Base-by-base conservation (phyloP, 2,888 invertebrate species). In the Penaeus monodon region DNA sequence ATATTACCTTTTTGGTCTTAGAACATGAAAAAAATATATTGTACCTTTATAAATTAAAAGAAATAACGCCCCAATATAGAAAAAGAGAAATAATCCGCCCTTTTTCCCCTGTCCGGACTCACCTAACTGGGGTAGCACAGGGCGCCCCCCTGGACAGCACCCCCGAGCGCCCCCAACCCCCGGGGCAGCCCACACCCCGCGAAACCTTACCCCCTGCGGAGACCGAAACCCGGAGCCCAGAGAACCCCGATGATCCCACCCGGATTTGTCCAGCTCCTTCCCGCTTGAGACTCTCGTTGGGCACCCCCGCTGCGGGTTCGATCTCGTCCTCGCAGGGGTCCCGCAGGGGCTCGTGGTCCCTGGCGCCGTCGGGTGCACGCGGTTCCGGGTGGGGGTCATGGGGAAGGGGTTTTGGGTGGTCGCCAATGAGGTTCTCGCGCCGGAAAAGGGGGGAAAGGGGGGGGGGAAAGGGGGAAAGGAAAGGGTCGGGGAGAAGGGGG, bases 211-310 rank as follows among this genome's bases (percentile, higher is more conserved):
- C 14, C 94, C 96, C 92, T 96, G 96, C 0, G 98, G 98, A n/a
- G 97, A 96, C 74, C 97, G 92, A 99, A 99, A 91, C 17, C 99
- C 99, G 17, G 98, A 96, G 4, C n/a, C n/a, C n/a, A n/a, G n/a
- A n/a, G n/a, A n/a, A n/a, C n/a, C n/a, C 99, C 99, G 81, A 98
- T 95, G 90, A 98, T 98, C 97, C 96, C 14, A 98, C 97, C 98
- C 98, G 92, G 91, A 96, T 92, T 66, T 98, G 93, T 14, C 96
- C 96, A 98, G 93, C 92, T 96, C 96, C 92, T 97, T 96, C 93
- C 97, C 96, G 93, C 91, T 96, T 94, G 24, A 97, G 94, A 12
- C 76, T 85, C n/a, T 79, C 78, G 27, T 64, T 33, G 22, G 73
- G 57, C 22, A 27, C 44, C 81, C 73, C 81, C 38, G 66, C 64